A percentile compares a stretch with the other conserved stretches of the same genome.
Conservation (phyloP, 1,140 invertebrate genomes). For the Diprion similis region DNA sequence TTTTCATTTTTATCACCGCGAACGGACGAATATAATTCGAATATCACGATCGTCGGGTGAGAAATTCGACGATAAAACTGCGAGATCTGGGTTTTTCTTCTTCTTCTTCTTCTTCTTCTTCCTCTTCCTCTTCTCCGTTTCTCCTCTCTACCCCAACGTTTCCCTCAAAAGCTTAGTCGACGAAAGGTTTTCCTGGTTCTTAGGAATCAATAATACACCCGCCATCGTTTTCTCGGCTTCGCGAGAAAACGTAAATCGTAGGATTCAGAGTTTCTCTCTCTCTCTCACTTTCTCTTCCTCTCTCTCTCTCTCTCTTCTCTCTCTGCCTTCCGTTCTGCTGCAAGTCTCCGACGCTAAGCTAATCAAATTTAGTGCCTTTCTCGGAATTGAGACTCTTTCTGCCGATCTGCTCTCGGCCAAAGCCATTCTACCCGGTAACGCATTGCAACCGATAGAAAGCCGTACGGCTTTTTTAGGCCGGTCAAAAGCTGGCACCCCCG, state of each 20-base stretch:
- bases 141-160: not conserved
- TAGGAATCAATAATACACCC: not conserved
- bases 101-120: not conserved
- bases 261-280: not conserved
- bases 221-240: not conserved
- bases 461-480: not conserved
- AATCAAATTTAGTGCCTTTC: conserved; percentile 4
- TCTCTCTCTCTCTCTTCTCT: not conserved
- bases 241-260: not conserved
- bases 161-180: not conserved
- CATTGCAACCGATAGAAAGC: not conserved
- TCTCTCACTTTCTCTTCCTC: not conserved
- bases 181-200: not conserved
- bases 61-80: not conserved
- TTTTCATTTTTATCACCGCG: conserved; percentile 2
- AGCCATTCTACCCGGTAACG: not conserved
- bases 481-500: not conserved
- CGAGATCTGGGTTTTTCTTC: not conserved
- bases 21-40: not conserved
- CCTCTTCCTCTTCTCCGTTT: not conserved
- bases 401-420: not conserved
- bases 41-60: not conserved
- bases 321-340: not conserved
- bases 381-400: not conserved
- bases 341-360: not conserved